Conservation (phyloP, 1,140 invertebrate species). For the Ceratina calcarata region DNA sequence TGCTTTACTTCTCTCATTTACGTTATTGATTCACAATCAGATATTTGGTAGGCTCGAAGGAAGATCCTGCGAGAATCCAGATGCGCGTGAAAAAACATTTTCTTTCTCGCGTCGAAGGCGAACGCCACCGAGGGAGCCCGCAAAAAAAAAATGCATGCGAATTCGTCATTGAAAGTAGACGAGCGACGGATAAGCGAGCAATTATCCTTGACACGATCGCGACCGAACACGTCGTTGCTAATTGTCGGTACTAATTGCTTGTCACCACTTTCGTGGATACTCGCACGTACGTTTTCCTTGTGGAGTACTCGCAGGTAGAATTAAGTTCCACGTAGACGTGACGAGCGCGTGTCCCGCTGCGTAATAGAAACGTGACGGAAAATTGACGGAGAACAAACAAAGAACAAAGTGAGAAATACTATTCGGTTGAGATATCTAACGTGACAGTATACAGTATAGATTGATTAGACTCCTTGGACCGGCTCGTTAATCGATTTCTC, state of each 20-base stretch:
- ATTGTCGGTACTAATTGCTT: constrained; percentile 53
- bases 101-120: constrained; percentile 20
- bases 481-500: constrained; percentile 24
- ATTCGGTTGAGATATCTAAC: background rate
- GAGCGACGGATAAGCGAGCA: constrained; percentile 39
- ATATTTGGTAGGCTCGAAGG: background rate
- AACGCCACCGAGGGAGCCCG: constrained; percentile 19
- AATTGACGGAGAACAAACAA: background rate
- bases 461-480: background rate
- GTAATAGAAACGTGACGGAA: background rate
- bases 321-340: background rate
- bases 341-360: background rate
- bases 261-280: constrained; percentile 36
- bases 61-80: too few species aligned
- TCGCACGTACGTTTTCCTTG: constrained; percentile 17
- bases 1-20: too few species aligned
- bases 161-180: constrained; percentile 50
- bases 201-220: constrained; percentile 52
- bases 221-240: constrained; percentile 40
- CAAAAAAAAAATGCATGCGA: constrained; percentile 36
- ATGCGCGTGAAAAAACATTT: background rate
- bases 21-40: too few species aligned
- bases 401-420: background rate
- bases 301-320: background rate
- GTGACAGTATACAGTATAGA: background rate